A percentile compares a stretch with the other conserved stretches of the same genome.
phyloP scores from a whole-genome alignment of 2,113 vertebrate species.

The Rattus norvegicus region GRCr8 NC_086019.1:202754001-202754500 shows the following conservation, averaged over 20 bases:
- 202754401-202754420: not conserved
- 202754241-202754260: fast-evolving
- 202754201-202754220: fast-evolving
- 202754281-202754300: not conserved
- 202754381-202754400: not conserved
- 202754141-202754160: fast-evolving
- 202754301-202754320: not conserved
- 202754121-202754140: not conserved
- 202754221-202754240: fast-evolving
- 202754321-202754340: not conserved
- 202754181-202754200: no score
- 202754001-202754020: fast-evolving
- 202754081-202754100: not conserved
- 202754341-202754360: not conserved
- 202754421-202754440: not conserved
- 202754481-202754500: not conserved
- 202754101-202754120: fast-evolving
- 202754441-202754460: not conserved
- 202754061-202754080: not conserved
- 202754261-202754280: fast-evolving
- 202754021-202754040: not conserved
- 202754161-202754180: fast-evolving
- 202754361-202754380: not conserved
- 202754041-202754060: not conserved
- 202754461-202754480: not conserved